Conservation (phyloP, 2,888 invertebrate genomes). For the Athetis lepigone region DNA sequence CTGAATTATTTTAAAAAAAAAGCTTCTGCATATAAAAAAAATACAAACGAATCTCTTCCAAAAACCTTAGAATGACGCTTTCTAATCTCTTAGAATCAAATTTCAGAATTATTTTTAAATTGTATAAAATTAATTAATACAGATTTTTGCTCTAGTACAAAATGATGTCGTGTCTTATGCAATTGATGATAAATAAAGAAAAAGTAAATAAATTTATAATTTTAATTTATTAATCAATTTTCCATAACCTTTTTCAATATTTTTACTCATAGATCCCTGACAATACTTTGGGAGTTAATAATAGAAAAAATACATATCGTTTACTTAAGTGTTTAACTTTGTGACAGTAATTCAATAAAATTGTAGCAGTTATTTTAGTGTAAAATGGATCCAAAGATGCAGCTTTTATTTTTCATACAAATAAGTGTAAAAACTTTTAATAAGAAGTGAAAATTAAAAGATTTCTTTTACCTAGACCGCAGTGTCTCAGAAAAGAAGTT, state of each 20-base stretch:
- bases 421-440: slow-evolving; percentile 74
- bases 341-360: slow-evolving; percentile 87
- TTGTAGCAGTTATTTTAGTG: slow-evolving; percentile 72
- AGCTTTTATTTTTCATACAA: slow-evolving; percentile 87
- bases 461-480: slow-evolving; percentile 27
- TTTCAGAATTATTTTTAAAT: slow-evolving; percentile 47
- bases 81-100: slow-evolving; percentile 33
- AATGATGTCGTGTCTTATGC: slow-evolving; percentile 80
- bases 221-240: slow-evolving; percentile 50
- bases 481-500: slow-evolving; percentile 21
- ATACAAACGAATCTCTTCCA: slow-evolving; percentile 36
- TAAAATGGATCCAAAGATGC: slow-evolving; percentile 84
- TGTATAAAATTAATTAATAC: slow-evolving; percentile 40
- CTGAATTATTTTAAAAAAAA: slow-evolving; percentile 52
- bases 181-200: slow-evolving; percentile 50
- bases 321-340: slow-evolving; percentile 81
- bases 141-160: slow-evolving; percentile 82
- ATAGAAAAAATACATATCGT: slow-evolving; percentile 87
- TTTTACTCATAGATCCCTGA: slow-evolving; percentile 63
- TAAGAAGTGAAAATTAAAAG: slow-evolving; percentile 57
- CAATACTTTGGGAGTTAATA: slow-evolving; percentile 69
- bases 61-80: slow-evolving; percentile 51
- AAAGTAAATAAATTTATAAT: slow-evolving; percentile 52
- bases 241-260: slow-evolving; percentile 48
- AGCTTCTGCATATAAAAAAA: slow-evolving; percentile 36